A percentile compares a stretch with the other conserved stretches of the same genome.
Conservation (phyloP, 2,797 vertebrate species). For the Crax fasciolata region DNA sequence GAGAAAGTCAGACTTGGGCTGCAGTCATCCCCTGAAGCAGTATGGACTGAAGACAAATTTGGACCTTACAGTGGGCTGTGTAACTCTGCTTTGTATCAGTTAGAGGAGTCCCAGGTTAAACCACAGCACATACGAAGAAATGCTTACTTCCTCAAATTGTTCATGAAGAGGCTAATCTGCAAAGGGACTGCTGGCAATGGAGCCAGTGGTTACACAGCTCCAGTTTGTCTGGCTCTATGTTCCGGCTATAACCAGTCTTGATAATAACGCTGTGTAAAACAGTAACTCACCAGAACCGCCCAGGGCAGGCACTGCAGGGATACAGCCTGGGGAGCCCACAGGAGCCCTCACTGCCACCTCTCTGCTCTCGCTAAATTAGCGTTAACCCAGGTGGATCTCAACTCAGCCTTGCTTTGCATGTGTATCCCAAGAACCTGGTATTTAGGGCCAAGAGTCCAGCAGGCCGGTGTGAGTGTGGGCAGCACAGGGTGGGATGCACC, state of each 20-base stretch:
- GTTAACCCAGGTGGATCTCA: rapidly evolving
- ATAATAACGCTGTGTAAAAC: background rate
- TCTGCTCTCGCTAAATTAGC: background rate
- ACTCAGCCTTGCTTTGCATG: rapidly evolving
- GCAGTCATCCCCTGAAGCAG: rapidly evolving
- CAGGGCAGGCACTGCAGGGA: rapidly evolving
- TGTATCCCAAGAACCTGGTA: background rate
- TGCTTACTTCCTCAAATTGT: rapidly evolving
- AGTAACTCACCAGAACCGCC: background rate
- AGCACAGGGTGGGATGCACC: rapidly evolving
- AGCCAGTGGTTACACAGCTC: background rate
- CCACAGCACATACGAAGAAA: background rate
- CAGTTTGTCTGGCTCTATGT: background rate
- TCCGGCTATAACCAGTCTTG: background rate
- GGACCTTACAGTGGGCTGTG: background rate
- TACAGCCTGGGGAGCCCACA: background rate
- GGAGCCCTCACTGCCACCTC: rapidly evolving
- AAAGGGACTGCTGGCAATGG: background rate
- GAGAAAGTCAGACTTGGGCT: background rate
- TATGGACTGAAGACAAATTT: background rate
- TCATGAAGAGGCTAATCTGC: background rate
- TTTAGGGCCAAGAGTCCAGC: background rate
- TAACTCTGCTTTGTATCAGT: rapidly evolving
- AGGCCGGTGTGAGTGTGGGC: rapidly evolving
- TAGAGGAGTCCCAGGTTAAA: background rate